These are phyloP conservation scores for Rhingia rostrata DNA, from an alignment of 2,888 invertebrate species.

Conservation along the genomic window DNA sequence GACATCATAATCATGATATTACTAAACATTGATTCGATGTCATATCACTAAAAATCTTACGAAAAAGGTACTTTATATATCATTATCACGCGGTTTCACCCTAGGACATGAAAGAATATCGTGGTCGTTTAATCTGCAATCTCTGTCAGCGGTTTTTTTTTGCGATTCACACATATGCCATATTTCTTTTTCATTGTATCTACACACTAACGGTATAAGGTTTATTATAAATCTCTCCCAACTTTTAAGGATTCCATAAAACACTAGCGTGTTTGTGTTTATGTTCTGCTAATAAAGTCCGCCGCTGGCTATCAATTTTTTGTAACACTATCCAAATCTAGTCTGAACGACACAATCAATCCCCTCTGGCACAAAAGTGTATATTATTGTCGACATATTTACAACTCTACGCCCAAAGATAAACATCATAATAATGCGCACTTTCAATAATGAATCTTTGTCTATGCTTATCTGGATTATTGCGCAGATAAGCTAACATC, in stretches of 20 bases:
- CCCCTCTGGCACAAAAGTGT: not conserved
- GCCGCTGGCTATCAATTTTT: conserved; percentile 3
- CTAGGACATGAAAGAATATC: no score
- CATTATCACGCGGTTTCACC: no score
- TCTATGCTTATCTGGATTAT: conserved; percentile 11
- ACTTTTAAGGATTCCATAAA: not conserved
- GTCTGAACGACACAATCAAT: conserved; percentile 15
- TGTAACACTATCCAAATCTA: conserved; percentile 14
- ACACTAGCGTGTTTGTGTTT: not conserved
- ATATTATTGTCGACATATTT: conserved; percentile 2
- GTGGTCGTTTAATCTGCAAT: no score
- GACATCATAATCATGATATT: no score
- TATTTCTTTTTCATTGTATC: no score
- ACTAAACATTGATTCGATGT: no score
- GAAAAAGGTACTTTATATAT: no score
- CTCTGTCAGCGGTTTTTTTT: no score
- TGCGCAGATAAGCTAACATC: conserved; percentile 3
- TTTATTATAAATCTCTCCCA: not conserved
- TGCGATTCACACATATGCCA: no score
- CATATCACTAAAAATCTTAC: no score
- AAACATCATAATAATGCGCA: conserved; percentile 6
- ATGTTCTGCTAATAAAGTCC: conserved; percentile 10
- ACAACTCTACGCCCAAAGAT: conserved; percentile 24
- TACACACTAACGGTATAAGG: no score
- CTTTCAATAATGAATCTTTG: conserved; percentile 1